Base-by-base conservation (phyloP, 2,797 vertebrate species). In the Pagetopsis macropterus region DNA sequence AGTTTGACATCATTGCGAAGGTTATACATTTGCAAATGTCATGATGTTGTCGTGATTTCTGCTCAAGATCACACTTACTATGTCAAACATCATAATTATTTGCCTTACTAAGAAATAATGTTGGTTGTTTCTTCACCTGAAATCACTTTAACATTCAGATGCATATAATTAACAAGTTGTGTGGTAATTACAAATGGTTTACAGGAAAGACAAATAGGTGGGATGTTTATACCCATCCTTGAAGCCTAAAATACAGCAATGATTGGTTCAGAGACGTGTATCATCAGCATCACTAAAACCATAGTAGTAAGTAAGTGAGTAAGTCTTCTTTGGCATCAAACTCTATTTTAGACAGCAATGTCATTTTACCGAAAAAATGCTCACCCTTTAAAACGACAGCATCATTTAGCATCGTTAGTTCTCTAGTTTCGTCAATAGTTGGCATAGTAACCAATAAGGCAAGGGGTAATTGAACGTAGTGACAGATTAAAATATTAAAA, bases 11-110 rank as follows among this genome's bases (percentile, higher is more conserved):
- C 49, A n/a, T 46, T 58, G 45, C 33, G 9, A 62, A 70, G 23
- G 31, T 76, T 49, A 79, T 60, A 15, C 27, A 43, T 75, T 72
- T 50, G 48, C 31, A 71, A 75, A 76, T 76, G 70, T 72, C 65
- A 76, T 23, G 40, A 62, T 70, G 57, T 59, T 78, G 69, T 27
- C 4, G 27, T 76, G 67, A 44, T 64, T 66, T 70, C 41, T 67
- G 45, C 54, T 75, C 64, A 58, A 31, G 52, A 50, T 49, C 54
- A 74, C 49, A 66, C 37, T 58, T 43, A 45, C 14, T 57, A 40
- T 57, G 2, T 12, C 5, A 54, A 37, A 55, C 48, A 51, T 46
- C 15, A 4, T 7, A 60, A 43, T 45, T 17, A 55, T 48, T 54
- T 65, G 16, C 50, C 21, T 60, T 44, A n/a, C 9, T 19, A 12